Evolutionary conservation across 2,113 vertebrate species (phyloP).

Genomic region (Peromyscus californicus): DNA sequence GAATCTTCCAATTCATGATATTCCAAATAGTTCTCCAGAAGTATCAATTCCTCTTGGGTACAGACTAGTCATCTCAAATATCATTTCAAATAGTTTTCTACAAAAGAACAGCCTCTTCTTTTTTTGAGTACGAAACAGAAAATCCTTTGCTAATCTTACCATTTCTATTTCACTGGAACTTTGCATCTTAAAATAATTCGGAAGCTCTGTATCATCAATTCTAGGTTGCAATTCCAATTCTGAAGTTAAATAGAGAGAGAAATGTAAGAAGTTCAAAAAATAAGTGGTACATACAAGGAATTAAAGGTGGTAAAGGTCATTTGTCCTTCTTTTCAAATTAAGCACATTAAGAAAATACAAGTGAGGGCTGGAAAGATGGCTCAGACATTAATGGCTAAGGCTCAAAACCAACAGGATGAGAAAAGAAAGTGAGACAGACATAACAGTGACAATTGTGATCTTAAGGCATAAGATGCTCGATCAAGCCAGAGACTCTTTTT

Average conservation of each 20-base stretch:
- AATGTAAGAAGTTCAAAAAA: neutral
- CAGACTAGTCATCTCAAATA: neutral
- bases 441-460: neutral
- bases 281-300: neutral
- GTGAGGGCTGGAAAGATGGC: neutral
- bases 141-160: neutral
- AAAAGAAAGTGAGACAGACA: neutral
- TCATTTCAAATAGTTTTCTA: neutral
- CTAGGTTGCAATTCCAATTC: slow-evolving; percentile 42
- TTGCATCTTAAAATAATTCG: slow-evolving; percentile 15
- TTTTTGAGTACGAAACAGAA: neutral
- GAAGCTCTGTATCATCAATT: neutral
- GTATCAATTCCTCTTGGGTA: neutral
- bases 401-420: neutral
- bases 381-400: neutral
- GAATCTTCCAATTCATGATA: neutral
- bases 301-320: neutral
- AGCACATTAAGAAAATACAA: neutral
- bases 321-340: slow-evolving; percentile 32
- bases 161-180: slow-evolving; percentile 8
- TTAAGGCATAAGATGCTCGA: neutral
- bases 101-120: neutral
- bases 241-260: slow-evolving; percentile 49
- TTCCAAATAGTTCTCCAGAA: neutral
- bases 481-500: neutral